phyloP scores from a whole-genome alignment of 1,140 invertebrate species.

The Wiebesia pumilae region DNA sequence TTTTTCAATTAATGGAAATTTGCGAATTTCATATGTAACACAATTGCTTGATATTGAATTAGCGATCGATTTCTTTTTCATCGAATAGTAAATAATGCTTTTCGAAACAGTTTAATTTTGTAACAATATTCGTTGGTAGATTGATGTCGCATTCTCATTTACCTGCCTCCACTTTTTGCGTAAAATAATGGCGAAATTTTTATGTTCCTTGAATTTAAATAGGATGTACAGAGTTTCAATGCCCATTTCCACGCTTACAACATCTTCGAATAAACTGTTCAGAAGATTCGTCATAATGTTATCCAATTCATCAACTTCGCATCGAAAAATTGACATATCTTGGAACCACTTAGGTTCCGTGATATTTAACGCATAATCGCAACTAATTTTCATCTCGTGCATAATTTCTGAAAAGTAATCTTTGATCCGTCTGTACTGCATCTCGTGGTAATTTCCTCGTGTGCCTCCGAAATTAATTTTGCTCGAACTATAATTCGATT shows the following conservation, averaged over 20 bases:
- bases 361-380: conserved; percentile 83
- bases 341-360: conserved; percentile 82
- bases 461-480: conserved; percentile 79
- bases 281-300: conserved; percentile 81
- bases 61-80: too few species aligned
- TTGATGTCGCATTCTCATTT: neutral
- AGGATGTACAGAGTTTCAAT: conserved; percentile 82
- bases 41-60: too few species aligned
- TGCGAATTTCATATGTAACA: neutral
- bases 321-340: conserved; percentile 81
- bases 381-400: conserved; percentile 77
- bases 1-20: neutral
- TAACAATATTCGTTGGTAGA: too few species aligned
- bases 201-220: conserved; percentile 81
- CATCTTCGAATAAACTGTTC: conserved; percentile 80
- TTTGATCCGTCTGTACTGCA: conserved; percentile 80
- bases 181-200: conserved; percentile 79
- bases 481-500: conserved; percentile 22
- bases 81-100: too few species aligned
- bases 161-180: conserved; percentile 76
- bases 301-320: conserved; percentile 80
- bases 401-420: conserved; percentile 56
- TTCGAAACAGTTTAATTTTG: too few species aligned
- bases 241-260: conserved; percentile 82
- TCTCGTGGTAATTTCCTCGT: conserved; percentile 82